A percentile compares a stretch with the other conserved stretches of the same genome.
These are phyloP conservation scores for Anguilla rostrata DNA, from an alignment of 2,113 vertebrate species.

Conservation along the genomic window DNA sequence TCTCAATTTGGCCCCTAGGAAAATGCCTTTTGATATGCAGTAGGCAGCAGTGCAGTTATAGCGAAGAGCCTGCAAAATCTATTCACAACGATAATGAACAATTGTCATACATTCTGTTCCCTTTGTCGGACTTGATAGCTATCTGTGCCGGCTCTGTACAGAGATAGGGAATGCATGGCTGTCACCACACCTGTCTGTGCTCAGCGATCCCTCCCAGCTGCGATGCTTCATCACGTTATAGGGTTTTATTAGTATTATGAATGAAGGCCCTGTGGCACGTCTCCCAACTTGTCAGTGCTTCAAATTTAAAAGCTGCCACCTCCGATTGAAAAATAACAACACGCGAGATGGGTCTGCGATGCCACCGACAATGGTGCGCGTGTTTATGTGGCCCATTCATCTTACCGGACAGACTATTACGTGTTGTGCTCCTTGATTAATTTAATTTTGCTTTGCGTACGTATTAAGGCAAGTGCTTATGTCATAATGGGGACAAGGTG, in stretches of 20 bases:
- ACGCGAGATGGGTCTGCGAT: background rate
- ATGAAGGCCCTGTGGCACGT: slow-evolving; percentile 76
- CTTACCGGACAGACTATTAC: background rate
- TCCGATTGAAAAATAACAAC: slow-evolving; percentile 72
- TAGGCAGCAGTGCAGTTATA: slow-evolving; percentile 73
- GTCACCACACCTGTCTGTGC: slow-evolving; percentile 67
- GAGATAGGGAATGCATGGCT: slow-evolving; percentile 63
- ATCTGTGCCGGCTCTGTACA: slow-evolving; percentile 64
- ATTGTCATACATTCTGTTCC: slow-evolving; percentile 75
- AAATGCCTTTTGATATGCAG: slow-evolving; percentile 79
- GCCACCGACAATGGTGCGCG: background rate
- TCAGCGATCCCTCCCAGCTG: slow-evolving; percentile 65
- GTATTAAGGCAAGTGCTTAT: background rate
- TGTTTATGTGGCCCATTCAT: slow-evolving; percentile 11
- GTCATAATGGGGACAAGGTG: slow-evolving; percentile 9
- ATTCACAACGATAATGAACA: slow-evolving; percentile 71
- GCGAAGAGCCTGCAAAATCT: slow-evolving; percentile 77
- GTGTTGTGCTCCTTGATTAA: slow-evolving; percentile 18
- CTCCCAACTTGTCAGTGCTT: slow-evolving; percentile 71
- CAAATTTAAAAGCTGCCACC: slow-evolving; percentile 72
- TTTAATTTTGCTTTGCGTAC: background rate
- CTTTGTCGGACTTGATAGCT: slow-evolving; percentile 74
- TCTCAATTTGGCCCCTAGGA: slow-evolving; percentile 76
- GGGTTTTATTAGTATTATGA: slow-evolving; percentile 80
- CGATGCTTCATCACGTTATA: slow-evolving; percentile 63